A percentile compares a stretch with the other conserved stretches of the same genome.
phyloP scores from a whole-genome alignment of 2,888 invertebrate genomes.

The Athalia rosae region DNA sequence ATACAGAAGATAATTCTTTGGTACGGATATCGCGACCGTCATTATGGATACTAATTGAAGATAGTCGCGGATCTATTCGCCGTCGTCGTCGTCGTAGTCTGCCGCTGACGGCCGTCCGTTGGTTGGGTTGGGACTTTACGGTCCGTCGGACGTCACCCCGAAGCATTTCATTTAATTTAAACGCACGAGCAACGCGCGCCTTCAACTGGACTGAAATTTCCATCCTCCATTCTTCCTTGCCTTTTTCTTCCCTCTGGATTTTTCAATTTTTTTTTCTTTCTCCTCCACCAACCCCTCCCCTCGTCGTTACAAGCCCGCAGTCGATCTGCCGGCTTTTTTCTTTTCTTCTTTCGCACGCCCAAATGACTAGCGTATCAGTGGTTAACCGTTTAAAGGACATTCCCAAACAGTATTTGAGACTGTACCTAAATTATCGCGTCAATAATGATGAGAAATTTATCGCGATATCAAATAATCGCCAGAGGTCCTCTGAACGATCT shows the following conservation, averaged over 20 bases:
- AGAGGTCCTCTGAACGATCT: too few relatives aligned
- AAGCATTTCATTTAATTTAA: conserved; percentile 41
- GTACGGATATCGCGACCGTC: too few relatives aligned
- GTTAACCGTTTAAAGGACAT: too few relatives aligned
- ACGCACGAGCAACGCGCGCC: conserved; percentile 23
- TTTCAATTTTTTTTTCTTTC: background rate
- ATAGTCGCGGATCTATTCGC: too few relatives aligned
- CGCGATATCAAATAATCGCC: too few relatives aligned
- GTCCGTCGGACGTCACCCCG: conserved; percentile 53
- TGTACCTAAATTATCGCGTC: too few relatives aligned
- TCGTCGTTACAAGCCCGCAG: too few relatives aligned
- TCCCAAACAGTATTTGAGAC: too few relatives aligned
- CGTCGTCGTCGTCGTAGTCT: conserved; percentile 16
- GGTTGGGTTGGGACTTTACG: conserved; percentile 61
- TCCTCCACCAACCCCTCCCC: background rate
- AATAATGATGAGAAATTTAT: too few relatives aligned
- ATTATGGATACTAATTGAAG: too few relatives aligned
- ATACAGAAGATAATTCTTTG: too few relatives aligned
- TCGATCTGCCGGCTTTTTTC: background rate
- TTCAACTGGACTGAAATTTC: background rate
- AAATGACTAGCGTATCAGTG: too few relatives aligned
- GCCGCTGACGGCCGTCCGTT: conserved; percentile 26
- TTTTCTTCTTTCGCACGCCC: background rate
- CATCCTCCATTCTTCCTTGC: background rate
- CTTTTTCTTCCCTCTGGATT: conserved; percentile 19